Conservation (phyloP, 2,113 vertebrate species). For the Catagonus wagneri region DNA sequence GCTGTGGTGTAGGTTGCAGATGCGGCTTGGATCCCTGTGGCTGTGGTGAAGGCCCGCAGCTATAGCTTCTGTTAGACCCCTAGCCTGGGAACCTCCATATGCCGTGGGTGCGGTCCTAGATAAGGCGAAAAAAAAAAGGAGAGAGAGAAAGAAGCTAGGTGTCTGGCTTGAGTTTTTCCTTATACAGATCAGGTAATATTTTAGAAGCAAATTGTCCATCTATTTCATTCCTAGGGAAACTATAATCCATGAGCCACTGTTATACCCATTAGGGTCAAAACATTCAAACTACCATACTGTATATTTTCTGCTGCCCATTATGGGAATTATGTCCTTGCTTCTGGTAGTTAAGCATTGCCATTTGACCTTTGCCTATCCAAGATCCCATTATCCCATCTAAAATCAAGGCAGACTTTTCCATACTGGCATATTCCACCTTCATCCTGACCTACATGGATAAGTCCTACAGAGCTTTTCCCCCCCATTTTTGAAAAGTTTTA, state of each 20-base stretch:
- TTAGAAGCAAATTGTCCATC: neutral
- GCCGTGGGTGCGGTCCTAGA: too few species aligned
- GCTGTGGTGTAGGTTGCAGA: too few species aligned
- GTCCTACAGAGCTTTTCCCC: neutral
- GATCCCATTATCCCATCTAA: neutral
- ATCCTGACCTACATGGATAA: neutral
- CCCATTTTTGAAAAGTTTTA: too few species aligned
- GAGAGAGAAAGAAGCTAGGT: too few species aligned
- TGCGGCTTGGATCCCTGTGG: too few species aligned
- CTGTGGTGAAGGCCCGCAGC: too few species aligned
- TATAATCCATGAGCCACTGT: neutral
- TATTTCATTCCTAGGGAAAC: neutral
- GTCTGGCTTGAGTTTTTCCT: neutral
- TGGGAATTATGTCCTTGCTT: neutral
- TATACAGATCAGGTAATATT: neutral
- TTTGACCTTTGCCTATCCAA: neutral
- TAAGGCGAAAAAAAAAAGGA: too few species aligned
- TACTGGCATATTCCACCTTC: neutral
- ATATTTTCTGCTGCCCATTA: neutral
- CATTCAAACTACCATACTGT: neutral
- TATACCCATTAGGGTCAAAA: neutral
- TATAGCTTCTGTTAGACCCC: too few species aligned
- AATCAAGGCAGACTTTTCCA: neutral
- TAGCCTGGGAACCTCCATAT: too few species aligned
- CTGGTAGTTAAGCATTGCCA: neutral